Evolutionary conservation across 2,113 vertebrate species (phyloP).

Genomic region (Oncorhynchus keta): DNA sequence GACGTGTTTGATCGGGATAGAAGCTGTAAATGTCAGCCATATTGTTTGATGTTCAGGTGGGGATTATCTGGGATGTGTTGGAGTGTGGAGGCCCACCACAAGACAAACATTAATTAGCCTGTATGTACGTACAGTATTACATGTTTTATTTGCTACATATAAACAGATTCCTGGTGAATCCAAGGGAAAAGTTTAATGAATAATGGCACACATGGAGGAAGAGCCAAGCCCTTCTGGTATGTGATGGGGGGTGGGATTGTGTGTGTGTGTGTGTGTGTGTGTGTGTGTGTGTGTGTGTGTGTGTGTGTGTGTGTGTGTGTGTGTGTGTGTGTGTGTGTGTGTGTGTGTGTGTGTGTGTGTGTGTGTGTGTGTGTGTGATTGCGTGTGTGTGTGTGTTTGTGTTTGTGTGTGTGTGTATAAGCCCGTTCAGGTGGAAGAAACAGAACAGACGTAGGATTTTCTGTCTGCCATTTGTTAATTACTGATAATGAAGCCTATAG

Average conservation of each 20-base stretch:
- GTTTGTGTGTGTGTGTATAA: neutral
- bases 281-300: conserved; percentile 6
- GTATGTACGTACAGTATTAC: conserved; percentile 14
- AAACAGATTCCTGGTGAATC: conserved; percentile 55
- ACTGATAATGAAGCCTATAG: conserved; percentile 70
- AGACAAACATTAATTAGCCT: conserved; percentile 59
- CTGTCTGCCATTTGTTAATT: conserved; percentile 71
- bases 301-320: neutral
- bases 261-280: conserved; percentile 6
- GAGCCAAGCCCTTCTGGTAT: neutral
- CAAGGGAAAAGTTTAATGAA: conserved; percentile 66
- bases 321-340: neutral
- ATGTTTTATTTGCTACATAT: conserved; percentile 56
- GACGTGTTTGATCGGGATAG: conserved; percentile 6
- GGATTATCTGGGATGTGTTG: conserved; percentile 32
- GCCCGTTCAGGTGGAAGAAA: conserved; percentile 51
- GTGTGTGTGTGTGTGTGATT: neutral
- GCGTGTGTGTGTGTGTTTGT: neutral
- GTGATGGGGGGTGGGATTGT: neutral
- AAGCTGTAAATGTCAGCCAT: conserved; percentile 40
- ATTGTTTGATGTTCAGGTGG: conserved; percentile 40
- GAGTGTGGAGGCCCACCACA: conserved; percentile 17
- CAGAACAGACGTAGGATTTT: conserved; percentile 41
- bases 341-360: conserved; percentile 10
- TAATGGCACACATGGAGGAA: conserved; percentile 40